phyloP scores from a whole-genome alignment of 1,140 invertebrate genomes.

The Drosophila guanche region DNA sequence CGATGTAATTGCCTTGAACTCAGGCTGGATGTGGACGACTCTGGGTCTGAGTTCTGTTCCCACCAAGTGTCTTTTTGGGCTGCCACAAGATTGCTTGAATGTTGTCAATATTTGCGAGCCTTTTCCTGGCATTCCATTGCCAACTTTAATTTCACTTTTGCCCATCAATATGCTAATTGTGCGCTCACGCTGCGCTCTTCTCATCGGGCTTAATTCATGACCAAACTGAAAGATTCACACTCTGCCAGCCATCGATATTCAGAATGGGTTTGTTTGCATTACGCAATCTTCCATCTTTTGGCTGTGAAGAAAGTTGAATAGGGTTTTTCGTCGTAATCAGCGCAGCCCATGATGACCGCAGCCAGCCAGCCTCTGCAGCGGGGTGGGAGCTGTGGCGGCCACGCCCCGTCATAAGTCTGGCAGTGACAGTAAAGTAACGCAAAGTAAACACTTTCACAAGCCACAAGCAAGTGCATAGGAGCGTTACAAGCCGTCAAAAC shows the following conservation, averaged over 20 bases:
- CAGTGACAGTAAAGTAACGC: slow-evolving; percentile 56
- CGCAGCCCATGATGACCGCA: slow-evolving; percentile 14
- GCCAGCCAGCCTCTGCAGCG: background rate
- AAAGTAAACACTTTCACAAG: slow-evolving; percentile 65
- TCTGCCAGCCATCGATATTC: slow-evolving; percentile 26
- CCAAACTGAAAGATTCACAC: slow-evolving; percentile 14
- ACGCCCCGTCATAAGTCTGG: slow-evolving; percentile 3
- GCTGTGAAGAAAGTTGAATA: slow-evolving; percentile 70
- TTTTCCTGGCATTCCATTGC: slow-evolving; percentile 57
- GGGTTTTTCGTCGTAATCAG: slow-evolving; percentile 36
- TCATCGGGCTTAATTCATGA: slow-evolving; percentile 3
- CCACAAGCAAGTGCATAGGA: slow-evolving; percentile 58
- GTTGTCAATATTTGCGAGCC: slow-evolving; percentile 73
- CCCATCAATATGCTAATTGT: slow-evolving; percentile 79
- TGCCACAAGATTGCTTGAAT: slow-evolving; percentile 34
- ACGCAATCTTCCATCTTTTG: slow-evolving; percentile 43
- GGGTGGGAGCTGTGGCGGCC: slow-evolving; percentile 8
- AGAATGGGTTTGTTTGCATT: slow-evolving; percentile 60
- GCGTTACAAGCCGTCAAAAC: slow-evolving; percentile 41
- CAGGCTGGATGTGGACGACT: background rate
- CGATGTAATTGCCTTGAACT: slow-evolving; percentile 15
- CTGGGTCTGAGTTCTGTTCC: slow-evolving; percentile 13
- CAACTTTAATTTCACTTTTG: slow-evolving; percentile 79
- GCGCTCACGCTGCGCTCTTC: slow-evolving; percentile 52
- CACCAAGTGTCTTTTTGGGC: slow-evolving; percentile 8